Percentiles rank a stretch among this genome's conserved stretches.
These are phyloP conservation scores for Calliopsis andreniformis DNA, from an alignment of 1,140 invertebrate species.

Conservation along the genomic window DNA sequence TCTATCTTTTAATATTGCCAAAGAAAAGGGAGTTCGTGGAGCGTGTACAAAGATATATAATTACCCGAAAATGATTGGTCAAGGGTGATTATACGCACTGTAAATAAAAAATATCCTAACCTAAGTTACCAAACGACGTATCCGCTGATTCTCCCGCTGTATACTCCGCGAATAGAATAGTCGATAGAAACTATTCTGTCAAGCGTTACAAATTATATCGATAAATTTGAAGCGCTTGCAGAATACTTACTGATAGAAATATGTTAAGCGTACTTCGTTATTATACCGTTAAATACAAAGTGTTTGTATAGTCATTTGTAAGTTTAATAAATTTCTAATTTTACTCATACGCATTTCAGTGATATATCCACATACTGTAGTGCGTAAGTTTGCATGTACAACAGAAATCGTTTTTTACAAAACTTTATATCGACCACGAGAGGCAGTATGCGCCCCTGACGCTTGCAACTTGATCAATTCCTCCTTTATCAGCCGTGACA, in stretches of 20 bases:
- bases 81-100: conserved; percentile 38
- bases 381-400: not conserved
- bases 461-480: conserved; percentile 96
- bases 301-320: conserved; percentile 62
- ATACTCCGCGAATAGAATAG: conserved; percentile 13
- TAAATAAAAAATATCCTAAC: conserved; percentile 64
- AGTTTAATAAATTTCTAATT: conserved; percentile 63
- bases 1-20: conserved; percentile 67
- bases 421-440: conserved; percentile 97
- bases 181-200: conserved; percentile 23
- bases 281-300: conserved; percentile 62
- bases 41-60: conserved; percentile 54
- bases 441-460: conserved; percentile 92
- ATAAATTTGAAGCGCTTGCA: conserved; percentile 31
- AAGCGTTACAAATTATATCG: conserved; percentile 19
- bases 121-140: conserved; percentile 65
- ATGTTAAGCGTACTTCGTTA: conserved; percentile 58
- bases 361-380: conserved; percentile 8
- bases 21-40: conserved; percentile 57
- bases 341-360: conserved; percentile 42
- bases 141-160: conserved; percentile 19
- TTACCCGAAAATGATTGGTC: not conserved
- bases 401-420: conserved; percentile 82
- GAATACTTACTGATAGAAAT: conserved; percentile 41
- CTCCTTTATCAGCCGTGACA: conserved; percentile 98